Conservation (phyloP, 2,888 invertebrate genomes). For the Lasiommata megera region DNA sequence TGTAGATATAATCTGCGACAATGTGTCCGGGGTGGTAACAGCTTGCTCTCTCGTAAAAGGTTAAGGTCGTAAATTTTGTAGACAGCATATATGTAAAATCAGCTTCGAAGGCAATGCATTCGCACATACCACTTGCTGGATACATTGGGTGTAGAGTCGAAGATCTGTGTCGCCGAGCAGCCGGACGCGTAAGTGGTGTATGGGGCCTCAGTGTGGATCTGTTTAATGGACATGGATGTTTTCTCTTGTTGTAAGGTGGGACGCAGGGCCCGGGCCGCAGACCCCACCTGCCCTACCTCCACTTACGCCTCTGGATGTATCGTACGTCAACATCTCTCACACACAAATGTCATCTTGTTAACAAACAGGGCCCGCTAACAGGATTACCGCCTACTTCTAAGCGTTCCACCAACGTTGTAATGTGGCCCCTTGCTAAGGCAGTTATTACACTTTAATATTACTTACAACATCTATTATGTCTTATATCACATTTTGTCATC, state of each 20-base stretch:
- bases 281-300: constrained; percentile 81
- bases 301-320: constrained; percentile 83
- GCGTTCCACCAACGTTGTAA: not conserved
- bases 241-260: constrained; percentile 80
- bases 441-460: not conserved
- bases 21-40: not conserved
- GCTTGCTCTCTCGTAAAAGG: too few species aligned
- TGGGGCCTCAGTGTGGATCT: constrained; percentile 63
- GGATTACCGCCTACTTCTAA: constrained; percentile 23
- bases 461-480: not conserved
- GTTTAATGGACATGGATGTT: constrained; percentile 70
- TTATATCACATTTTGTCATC: too few species aligned
- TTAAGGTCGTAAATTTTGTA: too few species aligned
- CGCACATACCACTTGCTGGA: constrained; percentile 26
- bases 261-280: constrained; percentile 78
- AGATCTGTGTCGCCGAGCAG: constrained; percentile 51
- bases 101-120: constrained; percentile 14
- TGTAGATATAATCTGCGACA: not conserved
- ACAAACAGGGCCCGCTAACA: constrained; percentile 49
- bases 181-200: constrained; percentile 79
- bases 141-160: constrained; percentile 28
- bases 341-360: constrained; percentile 47
- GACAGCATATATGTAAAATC: constrained; percentile 32
- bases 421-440: not conserved
- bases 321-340: constrained; percentile 67